Conservation (phyloP, 2,888 invertebrate species). For the Germaria angustata region DNA sequence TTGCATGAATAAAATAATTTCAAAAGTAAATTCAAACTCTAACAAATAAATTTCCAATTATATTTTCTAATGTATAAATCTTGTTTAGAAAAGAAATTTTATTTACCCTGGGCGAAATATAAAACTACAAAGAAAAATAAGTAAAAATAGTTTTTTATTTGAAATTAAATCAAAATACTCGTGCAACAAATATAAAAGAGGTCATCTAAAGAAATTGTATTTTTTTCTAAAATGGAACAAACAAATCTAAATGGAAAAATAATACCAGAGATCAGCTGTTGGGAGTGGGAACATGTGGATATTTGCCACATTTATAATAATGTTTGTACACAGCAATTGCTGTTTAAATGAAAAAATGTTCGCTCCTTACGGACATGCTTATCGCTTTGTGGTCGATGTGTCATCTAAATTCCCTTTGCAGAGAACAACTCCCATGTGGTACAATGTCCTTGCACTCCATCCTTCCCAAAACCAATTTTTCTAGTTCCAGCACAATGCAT, state of each 20-base stretch:
- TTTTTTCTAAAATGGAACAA: not conserved
- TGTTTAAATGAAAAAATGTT: not conserved
- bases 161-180: constrained; percentile 44
- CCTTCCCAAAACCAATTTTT: too few relatives aligned
- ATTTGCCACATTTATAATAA: not conserved
- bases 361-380: too few relatives aligned
- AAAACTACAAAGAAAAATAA: not conserved
- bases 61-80: constrained; percentile 30
- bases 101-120: not conserved
- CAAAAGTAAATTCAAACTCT: not conserved
- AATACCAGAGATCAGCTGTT: constrained; percentile 30
- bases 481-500: too few relatives aligned
- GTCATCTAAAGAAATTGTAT: not conserved
- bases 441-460: too few relatives aligned
- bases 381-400: too few relatives aligned
- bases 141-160: constrained; percentile 8
- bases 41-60: not conserved
- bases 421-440: too few relatives aligned
- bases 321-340: not conserved
- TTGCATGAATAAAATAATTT: not conserved
- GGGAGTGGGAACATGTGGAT: not conserved
- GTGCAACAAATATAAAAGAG: not conserved
- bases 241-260: constrained; percentile 43
- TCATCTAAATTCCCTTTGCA: too few relatives aligned
- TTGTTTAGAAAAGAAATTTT: constrained; percentile 19